A percentile compares a stretch with the other conserved stretches of the same genome.
These are phyloP conservation scores for Trachelus troglodyta DNA, from an alignment of 2,888 invertebrate species.

Conservation along the genomic window DNA sequence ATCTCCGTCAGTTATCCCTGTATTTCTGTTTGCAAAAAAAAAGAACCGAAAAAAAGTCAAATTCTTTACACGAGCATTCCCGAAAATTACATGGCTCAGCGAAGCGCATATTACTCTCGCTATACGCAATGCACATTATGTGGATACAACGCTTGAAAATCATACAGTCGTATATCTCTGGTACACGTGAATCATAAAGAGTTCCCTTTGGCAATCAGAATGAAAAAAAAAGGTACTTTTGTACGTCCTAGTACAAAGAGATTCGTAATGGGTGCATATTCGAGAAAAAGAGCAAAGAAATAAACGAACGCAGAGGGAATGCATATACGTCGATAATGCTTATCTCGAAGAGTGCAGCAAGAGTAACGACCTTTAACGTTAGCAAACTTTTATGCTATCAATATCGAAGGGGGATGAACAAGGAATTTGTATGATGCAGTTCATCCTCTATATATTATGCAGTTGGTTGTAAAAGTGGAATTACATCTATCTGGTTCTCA, in stretches of 20 bases:
- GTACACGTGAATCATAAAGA: not conserved
- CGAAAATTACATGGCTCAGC: slow-evolving; percentile 38
- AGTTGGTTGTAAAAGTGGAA: too few species aligned
- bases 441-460: too few species aligned
- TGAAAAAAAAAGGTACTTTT: not conserved
- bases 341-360: not conserved
- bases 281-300: not conserved
- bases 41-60: slow-evolving; percentile 24
- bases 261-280: not conserved
- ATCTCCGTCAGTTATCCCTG: not conserved
- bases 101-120: slow-evolving; percentile 29
- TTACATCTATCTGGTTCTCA: not conserved
- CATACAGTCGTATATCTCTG: not conserved
- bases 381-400: not conserved
- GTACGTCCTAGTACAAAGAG: not conserved
- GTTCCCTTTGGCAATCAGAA: not conserved
- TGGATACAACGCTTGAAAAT: slow-evolving; percentile 4
- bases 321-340: not conserved
- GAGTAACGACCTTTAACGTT: not conserved
- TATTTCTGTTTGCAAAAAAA: not conserved
- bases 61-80: slow-evolving; percentile 33
- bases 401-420: not conserved
- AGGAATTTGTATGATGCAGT: not conserved
- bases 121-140: slow-evolving; percentile 22
- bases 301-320: not conserved